These are phyloP conservation scores for Zoanthus solanderi DNA, from an alignment of 92 coral and sea anemone genomes.

Conservation along the genomic window DNA sequence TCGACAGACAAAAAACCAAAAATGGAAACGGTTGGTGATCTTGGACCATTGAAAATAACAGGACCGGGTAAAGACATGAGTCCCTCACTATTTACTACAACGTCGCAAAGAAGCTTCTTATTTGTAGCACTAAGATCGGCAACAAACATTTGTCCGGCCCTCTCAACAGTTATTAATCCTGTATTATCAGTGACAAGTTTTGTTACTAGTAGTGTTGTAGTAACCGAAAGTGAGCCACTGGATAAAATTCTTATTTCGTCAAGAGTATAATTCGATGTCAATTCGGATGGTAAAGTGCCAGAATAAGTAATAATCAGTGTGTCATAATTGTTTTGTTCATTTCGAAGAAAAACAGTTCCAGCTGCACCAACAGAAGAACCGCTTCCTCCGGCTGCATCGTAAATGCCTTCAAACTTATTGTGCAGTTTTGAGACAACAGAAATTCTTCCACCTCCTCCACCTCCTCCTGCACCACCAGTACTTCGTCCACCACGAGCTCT, in stretches of 20 bases:
- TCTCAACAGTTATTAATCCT: conserved; percentile 56
- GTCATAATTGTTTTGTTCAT: conserved; percentile 45
- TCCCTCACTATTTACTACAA: conserved; percentile 62
- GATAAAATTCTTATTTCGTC: conserved; percentile 56
- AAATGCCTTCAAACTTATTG: conserved; percentile 56
- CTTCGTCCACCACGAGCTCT: conserved; percentile 64
- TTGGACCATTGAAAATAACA: conserved; percentile 56
- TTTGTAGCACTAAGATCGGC: conserved; percentile 35
- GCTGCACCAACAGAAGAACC: conserved; percentile 60
- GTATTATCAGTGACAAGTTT: conserved; percentile 64
- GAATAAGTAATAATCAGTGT: conserved; percentile 47
- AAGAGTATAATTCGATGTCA: conserved; percentile 13
- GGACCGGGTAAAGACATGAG: conserved; percentile 44
- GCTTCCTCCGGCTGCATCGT: conserved; percentile 65
- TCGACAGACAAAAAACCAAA: conserved; percentile 51
- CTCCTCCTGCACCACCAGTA: conserved; percentile 60
- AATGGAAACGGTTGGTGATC: conserved; percentile 52
- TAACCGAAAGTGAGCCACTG: conserved; percentile 48
- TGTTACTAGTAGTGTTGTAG: conserved; percentile 40
- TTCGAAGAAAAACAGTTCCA: conserved; percentile 63
- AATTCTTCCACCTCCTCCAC: conserved; percentile 72
- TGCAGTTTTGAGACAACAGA: conserved; percentile 37
- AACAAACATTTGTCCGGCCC: conserved; percentile 29
- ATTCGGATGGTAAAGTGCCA: conserved; percentile 44
- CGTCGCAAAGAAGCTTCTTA: conserved; percentile 50